These are phyloP conservation scores for Drosophila littoralis DNA, from an alignment of 1,140 invertebrate genomes.

Conservation along the genomic window DNA sequence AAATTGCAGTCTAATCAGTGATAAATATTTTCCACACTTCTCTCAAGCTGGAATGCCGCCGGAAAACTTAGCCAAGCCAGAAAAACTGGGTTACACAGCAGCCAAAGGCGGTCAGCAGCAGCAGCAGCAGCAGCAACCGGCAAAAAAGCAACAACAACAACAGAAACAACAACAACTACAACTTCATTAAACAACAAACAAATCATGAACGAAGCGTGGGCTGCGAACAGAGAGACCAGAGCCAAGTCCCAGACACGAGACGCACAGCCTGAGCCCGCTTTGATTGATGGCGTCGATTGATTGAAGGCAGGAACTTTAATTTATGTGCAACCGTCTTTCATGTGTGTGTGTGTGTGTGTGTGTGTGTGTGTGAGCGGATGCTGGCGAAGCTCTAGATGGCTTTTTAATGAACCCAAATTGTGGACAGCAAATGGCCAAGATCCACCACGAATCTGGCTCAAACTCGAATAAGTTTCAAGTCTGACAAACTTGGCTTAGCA, in stretches of 20 bases:
- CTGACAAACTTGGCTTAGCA: constrained; percentile 25
- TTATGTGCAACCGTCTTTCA: constrained; percentile 3
- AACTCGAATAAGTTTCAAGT: constrained; percentile 13
- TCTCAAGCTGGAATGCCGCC: constrained; percentile 31
- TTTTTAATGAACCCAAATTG: constrained; percentile 40
- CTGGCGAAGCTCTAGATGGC: constrained; percentile 28
- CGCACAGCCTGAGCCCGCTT: constrained; percentile 32
- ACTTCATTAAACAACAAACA: constrained; percentile 38
- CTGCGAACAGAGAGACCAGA: constrained; percentile 5
- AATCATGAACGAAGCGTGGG: constrained; percentile 38
- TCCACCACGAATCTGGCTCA: neutral
- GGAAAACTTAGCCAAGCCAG: constrained; percentile 35
- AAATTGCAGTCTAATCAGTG: constrained; percentile 75
- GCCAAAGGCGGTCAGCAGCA: constrained; percentile 44
- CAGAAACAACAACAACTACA: constrained; percentile 4
- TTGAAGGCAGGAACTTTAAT: constrained; percentile 40
- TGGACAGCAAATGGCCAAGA: constrained; percentile 21
- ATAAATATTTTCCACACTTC: constrained; percentile 70
- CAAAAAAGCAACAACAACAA: constrained; percentile 25
- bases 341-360: neutral
- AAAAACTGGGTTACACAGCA: constrained; percentile 66
- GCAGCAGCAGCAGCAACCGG: constrained; percentile 17
- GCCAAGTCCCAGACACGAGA: neutral
- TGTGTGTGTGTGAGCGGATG: constrained; percentile 25
- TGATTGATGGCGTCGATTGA: constrained; percentile 71